These are phyloP conservation scores for Abrostola triplasia DNA, from an alignment of 2,888 invertebrate species.

Conservation along the genomic window DNA sequence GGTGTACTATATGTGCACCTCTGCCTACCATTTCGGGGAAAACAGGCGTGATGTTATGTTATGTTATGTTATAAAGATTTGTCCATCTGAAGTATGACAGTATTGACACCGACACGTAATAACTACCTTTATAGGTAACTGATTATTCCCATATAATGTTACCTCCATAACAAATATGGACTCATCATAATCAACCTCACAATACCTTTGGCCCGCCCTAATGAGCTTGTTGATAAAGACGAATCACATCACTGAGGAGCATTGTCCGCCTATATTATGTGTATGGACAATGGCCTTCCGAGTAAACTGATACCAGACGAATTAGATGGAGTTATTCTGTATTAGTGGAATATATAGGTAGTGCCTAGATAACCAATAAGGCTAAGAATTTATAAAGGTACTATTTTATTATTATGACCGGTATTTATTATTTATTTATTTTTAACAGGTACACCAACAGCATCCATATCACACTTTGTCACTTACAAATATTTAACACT, in stretches of 20 bases:
- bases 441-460: no score
- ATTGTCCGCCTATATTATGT: constrained; percentile 16
- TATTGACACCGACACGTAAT: not conserved
- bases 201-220: constrained; percentile 22
- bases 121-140: not conserved
- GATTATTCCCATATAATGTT: not conserved
- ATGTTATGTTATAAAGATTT: no score
- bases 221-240: constrained; percentile 18
- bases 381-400: not conserved
- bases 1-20: no score
- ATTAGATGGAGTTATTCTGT: not conserved
- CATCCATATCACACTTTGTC: no score
- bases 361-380: not conserved
- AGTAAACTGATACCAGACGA: constrained; percentile 7
- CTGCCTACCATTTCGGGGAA: no score
- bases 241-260: constrained; percentile 8
- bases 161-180: constrained; percentile 5
- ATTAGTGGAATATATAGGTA: not conserved
- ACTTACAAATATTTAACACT: no score
- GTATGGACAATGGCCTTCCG: constrained; percentile 20
- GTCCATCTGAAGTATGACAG: no score
- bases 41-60: no score
- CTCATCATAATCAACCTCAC: constrained; percentile 30
- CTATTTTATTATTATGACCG: no score
- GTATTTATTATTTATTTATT: no score